These are phyloP conservation scores for Luehdorfia chinensis DNA, from an alignment of 1,140 invertebrate genomes.

Conservation along the genomic window DNA sequence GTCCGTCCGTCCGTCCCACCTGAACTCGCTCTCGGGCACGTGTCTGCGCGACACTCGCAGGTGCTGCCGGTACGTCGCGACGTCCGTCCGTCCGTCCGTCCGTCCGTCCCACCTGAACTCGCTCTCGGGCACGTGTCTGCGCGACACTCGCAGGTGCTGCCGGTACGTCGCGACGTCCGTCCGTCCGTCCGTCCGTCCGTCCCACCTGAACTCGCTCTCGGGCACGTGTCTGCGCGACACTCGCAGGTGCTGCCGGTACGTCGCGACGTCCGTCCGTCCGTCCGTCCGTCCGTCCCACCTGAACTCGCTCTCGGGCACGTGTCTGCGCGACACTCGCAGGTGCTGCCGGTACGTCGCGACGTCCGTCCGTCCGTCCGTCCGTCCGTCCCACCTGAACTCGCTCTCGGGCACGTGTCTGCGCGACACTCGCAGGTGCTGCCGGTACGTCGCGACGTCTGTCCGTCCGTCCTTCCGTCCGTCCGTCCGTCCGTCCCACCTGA, in stretches of 20 bases:
- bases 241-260: conserved; percentile 51
- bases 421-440: conserved; percentile 51
- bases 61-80: conserved; percentile 61
- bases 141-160: conserved; percentile 50
- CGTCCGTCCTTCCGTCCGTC: no score
- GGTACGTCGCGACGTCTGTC: conserved; percentile 58
- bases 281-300: no score
- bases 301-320: conserved; percentile 56
- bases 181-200: no score
- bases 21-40: conserved; percentile 54
- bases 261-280: no score
- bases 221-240: conserved; percentile 48
- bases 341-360: conserved; percentile 62
- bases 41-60: conserved; percentile 45
- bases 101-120: conserved; percentile 59
- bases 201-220: conserved; percentile 55
- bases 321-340: conserved; percentile 41
- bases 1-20: no score
- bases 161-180: conserved; percentile 58
- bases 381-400: conserved; percentile 56
- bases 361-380: no score
- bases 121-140: conserved; percentile 47
- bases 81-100: no score
- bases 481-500: no score
- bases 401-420: conserved; percentile 47